Conservation (phyloP, 92 coral and sea anemone species). For the Heteractis magnifica region DNA sequence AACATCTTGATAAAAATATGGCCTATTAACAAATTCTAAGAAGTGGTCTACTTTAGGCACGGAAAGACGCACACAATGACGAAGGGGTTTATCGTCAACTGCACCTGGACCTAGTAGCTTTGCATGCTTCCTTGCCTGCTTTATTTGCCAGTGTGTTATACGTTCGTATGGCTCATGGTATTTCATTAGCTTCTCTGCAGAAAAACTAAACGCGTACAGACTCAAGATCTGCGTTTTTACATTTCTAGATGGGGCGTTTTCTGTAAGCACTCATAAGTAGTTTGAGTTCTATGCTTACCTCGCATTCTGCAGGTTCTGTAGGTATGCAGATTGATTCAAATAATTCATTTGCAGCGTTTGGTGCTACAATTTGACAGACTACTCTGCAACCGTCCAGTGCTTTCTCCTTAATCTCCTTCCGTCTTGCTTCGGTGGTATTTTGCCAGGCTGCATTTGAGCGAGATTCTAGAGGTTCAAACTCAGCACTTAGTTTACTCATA, state of each 20-base stretch:
- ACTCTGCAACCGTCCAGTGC: constrained; percentile 64
- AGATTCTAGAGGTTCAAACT: constrained; percentile 40
- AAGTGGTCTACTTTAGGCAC: constrained; percentile 58
- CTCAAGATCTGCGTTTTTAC: constrained; percentile 57
- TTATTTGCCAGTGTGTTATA: constrained; percentile 61
- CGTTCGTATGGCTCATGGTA: constrained; percentile 52
- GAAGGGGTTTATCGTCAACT: constrained; percentile 30
- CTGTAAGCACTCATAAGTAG: constrained; percentile 22
- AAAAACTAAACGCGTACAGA: constrained; percentile 54
- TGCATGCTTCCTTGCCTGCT: constrained; percentile 30
- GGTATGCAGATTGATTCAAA: constrained; percentile 44
- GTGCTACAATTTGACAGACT: constrained; percentile 59
- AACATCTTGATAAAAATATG: no score
- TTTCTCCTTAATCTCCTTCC: constrained; percentile 55
- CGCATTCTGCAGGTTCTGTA: constrained; percentile 13
- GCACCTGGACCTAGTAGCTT: constrained; percentile 53
- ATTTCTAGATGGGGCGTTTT: neutral
- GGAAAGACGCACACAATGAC: constrained; percentile 56
- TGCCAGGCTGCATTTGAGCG: constrained; percentile 54
- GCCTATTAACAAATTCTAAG: no score
- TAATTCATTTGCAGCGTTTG: constrained; percentile 58
- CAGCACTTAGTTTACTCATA: constrained; percentile 37
- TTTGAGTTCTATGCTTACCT: constrained; percentile 18
- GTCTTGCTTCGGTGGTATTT: constrained; percentile 45
- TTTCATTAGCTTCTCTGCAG: constrained; percentile 10